Evolutionary conservation across 2,113 vertebrate genomes (phyloP).

Genomic region (Ceratotherium simum): DNA sequence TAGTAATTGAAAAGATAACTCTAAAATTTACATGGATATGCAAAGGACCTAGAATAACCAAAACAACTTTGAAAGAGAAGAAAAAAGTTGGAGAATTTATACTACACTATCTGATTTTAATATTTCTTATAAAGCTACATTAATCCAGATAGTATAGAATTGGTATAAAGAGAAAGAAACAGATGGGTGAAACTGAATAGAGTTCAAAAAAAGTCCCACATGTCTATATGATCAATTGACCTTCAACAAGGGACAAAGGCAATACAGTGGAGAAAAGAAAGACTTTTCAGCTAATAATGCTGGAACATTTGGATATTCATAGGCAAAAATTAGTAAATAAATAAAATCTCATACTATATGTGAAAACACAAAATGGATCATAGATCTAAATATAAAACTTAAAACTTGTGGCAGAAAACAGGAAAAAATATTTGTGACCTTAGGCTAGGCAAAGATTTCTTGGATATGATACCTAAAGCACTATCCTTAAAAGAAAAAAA

Average conservation of each 20-base stretch:
- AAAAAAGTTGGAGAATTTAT: not conserved
- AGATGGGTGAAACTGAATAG: not conserved
- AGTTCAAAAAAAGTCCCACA: not conserved
- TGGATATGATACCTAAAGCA: not conserved
- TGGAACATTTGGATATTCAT: not conserved
- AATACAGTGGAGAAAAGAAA: not conserved
- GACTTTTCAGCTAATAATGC: not conserved
- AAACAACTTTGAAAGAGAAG: not conserved
- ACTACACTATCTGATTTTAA: not conserved
- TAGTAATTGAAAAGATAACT: not conserved
- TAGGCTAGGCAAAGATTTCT: not conserved
- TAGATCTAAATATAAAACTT: not conserved
- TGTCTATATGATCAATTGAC: not conserved
- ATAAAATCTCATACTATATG: not conserved
- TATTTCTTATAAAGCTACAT: not conserved
- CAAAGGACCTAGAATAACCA: not conserved
- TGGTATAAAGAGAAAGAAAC: not conserved
- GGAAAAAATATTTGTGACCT: not conserved
- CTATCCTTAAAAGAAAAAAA: constrained; percentile 2
- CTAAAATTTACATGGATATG: not conserved
- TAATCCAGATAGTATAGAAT: not conserved
- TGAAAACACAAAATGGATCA: not conserved
- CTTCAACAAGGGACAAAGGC: not conserved
- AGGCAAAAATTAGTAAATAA: not conserved
- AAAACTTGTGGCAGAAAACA: not conserved